Percentiles rank a stretch among this genome's conserved stretches.
These are phyloP conservation scores for Paramormyrops kingsleyae DNA, from an alignment of 2,113 vertebrate genomes.

Conservation along the genomic window DNA sequence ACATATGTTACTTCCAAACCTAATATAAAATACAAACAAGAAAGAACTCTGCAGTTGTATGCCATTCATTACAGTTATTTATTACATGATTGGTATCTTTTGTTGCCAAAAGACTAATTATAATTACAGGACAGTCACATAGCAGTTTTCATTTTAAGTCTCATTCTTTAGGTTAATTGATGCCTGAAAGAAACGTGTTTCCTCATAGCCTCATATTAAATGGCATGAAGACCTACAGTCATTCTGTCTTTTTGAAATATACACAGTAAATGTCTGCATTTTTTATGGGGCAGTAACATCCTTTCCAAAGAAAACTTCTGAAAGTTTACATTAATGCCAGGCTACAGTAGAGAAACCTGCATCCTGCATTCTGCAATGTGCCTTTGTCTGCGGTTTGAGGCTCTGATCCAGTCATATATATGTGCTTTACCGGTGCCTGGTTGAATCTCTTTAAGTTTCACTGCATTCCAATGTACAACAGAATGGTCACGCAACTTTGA, in stretches of 20 bases:
- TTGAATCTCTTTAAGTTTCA: neutral
- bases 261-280: neutral
- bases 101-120: neutral
- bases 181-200: neutral
- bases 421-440: neutral
- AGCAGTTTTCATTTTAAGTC: neutral
- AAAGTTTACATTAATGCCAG: neutral
- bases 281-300: no score
- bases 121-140: neutral
- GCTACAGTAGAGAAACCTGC: neutral
- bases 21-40: neutral
- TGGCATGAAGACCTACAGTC: neutral
- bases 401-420: neutral
- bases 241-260: neutral
- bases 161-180: neutral
- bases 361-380: neutral
- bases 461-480: neutral
- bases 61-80: neutral
- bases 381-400: neutral
- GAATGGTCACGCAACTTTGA: neutral
- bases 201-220: neutral
- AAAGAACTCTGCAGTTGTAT: neutral
- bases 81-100: neutral
- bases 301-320: neutral
- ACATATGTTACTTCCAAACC: neutral